Evolutionary conservation across 1,140 invertebrate genomes (phyloP).

Genomic region (Physella acuta): DNA sequence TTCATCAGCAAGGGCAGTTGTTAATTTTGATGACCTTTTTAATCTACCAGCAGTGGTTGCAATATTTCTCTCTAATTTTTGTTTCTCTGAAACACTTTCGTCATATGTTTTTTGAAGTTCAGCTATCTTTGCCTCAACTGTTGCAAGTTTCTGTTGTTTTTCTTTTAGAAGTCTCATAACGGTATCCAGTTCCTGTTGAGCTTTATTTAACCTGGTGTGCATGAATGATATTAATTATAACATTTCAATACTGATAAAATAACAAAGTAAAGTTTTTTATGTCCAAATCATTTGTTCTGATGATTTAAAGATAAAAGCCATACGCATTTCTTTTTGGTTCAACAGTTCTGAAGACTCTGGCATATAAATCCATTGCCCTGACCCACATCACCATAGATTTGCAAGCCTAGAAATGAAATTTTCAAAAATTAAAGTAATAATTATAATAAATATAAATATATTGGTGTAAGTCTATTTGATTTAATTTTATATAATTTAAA

Average conservation of each 20-base stretch:
- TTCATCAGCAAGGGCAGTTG: constrained; percentile 81
- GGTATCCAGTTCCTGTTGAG: constrained; percentile 56
- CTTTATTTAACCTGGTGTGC: constrained; percentile 66
- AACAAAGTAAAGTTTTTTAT: not conserved
- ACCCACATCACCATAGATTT: constrained; percentile 62
- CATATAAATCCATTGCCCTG: constrained; percentile 59
- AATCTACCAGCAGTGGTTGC: constrained; percentile 76
- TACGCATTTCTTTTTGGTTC: constrained; percentile 77
- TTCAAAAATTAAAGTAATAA: not conserved
- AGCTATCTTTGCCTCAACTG: constrained; percentile 60
- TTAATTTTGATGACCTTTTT: constrained; percentile 77
- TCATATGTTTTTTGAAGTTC: constrained; percentile 61
- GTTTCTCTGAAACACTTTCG: constrained; percentile 65
- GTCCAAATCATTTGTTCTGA: not conserved
- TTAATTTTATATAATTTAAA: too few species aligned
- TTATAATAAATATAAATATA: not conserved
- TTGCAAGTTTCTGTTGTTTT: constrained; percentile 58
- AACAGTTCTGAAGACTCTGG: constrained; percentile 56
- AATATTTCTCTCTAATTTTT: constrained; percentile 68
- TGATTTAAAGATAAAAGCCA: constrained; percentile 28
- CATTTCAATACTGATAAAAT: too few species aligned
- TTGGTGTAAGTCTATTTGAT: too few species aligned
- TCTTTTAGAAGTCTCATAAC: constrained; percentile 56
- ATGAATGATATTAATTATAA: not conserved
- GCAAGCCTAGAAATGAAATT: constrained; percentile 48